Evolutionary conservation across 2,888 invertebrate species (phyloP).

Genomic region (Cremastobaeus sp.): DNA sequence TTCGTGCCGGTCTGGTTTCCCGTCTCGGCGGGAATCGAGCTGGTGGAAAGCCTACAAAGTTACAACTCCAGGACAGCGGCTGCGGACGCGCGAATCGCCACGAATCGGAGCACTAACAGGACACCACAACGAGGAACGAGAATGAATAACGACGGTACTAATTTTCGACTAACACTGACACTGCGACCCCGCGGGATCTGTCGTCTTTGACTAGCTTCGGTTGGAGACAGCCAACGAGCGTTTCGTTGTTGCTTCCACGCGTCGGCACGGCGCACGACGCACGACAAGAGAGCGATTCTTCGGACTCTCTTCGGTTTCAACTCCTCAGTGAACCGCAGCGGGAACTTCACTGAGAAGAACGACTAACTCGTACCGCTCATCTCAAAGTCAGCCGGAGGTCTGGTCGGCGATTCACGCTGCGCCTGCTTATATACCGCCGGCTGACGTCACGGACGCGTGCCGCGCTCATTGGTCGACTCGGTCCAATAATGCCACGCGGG

Average conservation of each 20-base stretch:
- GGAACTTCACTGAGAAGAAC: constrained; percentile 63
- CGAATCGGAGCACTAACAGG: constrained; percentile 11
- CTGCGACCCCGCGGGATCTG: constrained; percentile 11
- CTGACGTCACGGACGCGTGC: constrained; percentile 70
- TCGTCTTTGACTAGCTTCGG: constrained; percentile 24
- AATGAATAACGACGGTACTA: background rate
- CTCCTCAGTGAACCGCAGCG: constrained; percentile 63
- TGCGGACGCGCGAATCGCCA: background rate
- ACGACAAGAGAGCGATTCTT: constrained; percentile 13
- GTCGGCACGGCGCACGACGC: background rate
- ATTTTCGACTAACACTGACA: constrained; percentile 5
- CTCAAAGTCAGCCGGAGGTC: constrained; percentile 70
- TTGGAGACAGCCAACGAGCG: background rate
- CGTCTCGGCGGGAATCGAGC: constrained; percentile 32
- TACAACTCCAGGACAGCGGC: constrained; percentile 9
- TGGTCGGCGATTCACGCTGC: constrained; percentile 67
- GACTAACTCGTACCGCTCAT: constrained; percentile 68
- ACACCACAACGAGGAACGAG: too few relatives aligned
- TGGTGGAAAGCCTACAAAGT: constrained; percentile 2
- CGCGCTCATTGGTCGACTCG: constrained; percentile 66
- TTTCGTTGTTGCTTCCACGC: constrained; percentile 2
- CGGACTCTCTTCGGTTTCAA: constrained; percentile 16
- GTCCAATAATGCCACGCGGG: constrained; percentile 70
- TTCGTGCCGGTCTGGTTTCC: constrained; percentile 67
- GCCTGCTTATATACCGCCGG: constrained; percentile 68